These are phyloP conservation scores for Elanoides forficatus DNA, from an alignment of 2,113 vertebrate genomes.

Conservation along the genomic window DNA sequence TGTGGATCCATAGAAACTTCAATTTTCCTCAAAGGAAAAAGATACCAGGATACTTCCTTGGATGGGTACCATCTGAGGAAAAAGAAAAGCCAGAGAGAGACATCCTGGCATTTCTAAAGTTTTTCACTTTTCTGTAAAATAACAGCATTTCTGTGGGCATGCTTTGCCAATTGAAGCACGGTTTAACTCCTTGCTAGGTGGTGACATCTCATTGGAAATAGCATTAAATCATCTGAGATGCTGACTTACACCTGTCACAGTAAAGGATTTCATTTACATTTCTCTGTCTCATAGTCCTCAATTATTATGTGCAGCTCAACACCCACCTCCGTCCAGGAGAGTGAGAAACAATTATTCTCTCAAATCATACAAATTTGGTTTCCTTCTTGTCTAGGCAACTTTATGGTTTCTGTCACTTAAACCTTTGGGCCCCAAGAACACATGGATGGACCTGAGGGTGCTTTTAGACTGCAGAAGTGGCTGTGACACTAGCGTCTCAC, in stretches of 20 bases:
- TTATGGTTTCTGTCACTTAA: neutral
- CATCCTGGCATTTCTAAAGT: neutral
- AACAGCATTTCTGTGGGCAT: neutral
- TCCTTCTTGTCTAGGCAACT: neutral
- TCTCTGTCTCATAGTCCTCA: neutral
- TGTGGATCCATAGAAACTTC: neutral
- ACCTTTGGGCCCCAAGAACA: neutral
- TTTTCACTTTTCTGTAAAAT: neutral
- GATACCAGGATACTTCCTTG: neutral
- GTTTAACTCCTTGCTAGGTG: neutral
- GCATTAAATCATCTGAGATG: neutral
- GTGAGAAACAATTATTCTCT: neutral
- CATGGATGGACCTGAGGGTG: neutral
- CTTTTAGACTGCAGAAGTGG: neutral
- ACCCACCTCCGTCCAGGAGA: neutral
- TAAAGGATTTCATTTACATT: neutral
- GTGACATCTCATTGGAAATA: neutral
- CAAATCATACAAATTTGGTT: neutral
- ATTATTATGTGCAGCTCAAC: neutral
- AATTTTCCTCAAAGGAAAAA: neutral
- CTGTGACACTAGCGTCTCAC: neutral
- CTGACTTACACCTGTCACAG: neutral
- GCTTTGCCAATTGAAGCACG: neutral
- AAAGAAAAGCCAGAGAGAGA: neutral
- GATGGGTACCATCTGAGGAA: fast-evolving